phyloP scores from a whole-genome alignment of 1,140 invertebrate genomes.

The Orius laevigatus region DNA sequence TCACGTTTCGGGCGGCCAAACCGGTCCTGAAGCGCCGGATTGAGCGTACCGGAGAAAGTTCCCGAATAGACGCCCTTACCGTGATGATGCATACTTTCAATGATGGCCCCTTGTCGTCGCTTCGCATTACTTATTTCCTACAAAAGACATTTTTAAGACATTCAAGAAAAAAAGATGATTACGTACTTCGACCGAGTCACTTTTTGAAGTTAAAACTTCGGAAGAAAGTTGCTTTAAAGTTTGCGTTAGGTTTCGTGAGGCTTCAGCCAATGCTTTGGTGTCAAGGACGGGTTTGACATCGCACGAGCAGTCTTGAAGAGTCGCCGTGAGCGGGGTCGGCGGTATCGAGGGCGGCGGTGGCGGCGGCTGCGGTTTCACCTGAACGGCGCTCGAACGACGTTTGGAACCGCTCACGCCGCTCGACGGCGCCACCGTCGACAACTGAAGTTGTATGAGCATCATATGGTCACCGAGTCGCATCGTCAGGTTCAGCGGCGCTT shows the following conservation, averaged over 20 bases:
- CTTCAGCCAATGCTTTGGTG: conserved; percentile 64
- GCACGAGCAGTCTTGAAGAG: conserved; percentile 14
- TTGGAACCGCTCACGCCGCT: conserved; percentile 6
- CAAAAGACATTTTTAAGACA: conserved; percentile 3
- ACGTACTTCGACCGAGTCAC: conserved; percentile 27
- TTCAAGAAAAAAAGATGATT: no score
- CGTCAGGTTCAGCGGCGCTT: conserved; percentile 81
- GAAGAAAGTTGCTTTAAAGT: conserved; percentile 79
- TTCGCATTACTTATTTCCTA: conserved; percentile 19
- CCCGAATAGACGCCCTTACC: conserved; percentile 78
- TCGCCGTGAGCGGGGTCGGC: conserved; percentile 11
- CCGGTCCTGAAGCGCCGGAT: conserved; percentile 83
- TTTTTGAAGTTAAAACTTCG: conserved; percentile 55
- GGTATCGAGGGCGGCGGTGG: background rate
- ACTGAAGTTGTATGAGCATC: conserved; percentile 88
- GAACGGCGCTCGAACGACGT: conserved; percentile 9
- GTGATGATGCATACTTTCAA: conserved; percentile 84
- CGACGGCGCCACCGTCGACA: conserved; percentile 58
- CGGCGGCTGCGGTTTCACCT: background rate
- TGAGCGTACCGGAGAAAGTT: conserved; percentile 50
- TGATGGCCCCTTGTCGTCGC: conserved; percentile 60
- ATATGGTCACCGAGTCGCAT: conserved; percentile 90
- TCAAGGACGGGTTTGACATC: conserved; percentile 34
- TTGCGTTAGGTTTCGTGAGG: conserved; percentile 78
- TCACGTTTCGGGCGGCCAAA: conserved; percentile 78